These are phyloP conservation scores for Nothoprocta pentlandii DNA, from an alignment of 2,113 vertebrate species.

Conservation along the genomic window DNA sequence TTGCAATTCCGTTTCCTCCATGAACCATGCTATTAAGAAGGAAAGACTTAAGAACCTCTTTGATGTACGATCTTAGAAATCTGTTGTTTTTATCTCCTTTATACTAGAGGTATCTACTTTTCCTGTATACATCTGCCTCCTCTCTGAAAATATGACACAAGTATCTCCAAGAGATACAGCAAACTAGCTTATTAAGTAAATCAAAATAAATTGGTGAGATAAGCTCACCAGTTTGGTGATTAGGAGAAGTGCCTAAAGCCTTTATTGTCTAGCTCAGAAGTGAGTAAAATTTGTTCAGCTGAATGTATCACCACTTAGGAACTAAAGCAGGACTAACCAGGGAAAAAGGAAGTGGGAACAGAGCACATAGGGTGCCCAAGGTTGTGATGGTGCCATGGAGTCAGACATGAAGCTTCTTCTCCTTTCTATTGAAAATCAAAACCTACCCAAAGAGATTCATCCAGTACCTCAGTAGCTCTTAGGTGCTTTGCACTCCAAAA, in stretches of 20 bases:
- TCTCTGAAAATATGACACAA: neutral
- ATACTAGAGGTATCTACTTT: neutral
- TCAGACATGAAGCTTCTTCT: neutral
- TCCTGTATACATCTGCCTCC: neutral
- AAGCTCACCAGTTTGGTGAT: neutral
- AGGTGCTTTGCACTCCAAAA: neutral
- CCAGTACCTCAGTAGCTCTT: neutral
- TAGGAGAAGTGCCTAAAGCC: neutral
- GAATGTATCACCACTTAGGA: neutral
- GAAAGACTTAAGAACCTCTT: neutral
- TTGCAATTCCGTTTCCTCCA: neutral
- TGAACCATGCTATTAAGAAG: neutral
- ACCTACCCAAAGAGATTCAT: neutral
- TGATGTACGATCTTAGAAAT: neutral
- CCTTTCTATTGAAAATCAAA: neutral
- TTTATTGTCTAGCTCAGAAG: neutral
- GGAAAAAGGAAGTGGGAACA: neutral
- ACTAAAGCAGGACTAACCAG: neutral
- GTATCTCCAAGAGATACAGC: neutral
- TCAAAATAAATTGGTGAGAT: neutral
- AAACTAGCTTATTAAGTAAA: neutral
- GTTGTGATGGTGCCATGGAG: neutral
- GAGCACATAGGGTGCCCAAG: neutral
- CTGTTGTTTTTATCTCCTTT: neutral
- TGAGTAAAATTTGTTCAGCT: neutral